Percentiles rank a stretch among this genome's conserved stretches.
Conservation (phyloP, 2,113 vertebrate genomes). For the Platichthys stellatus region DNA sequence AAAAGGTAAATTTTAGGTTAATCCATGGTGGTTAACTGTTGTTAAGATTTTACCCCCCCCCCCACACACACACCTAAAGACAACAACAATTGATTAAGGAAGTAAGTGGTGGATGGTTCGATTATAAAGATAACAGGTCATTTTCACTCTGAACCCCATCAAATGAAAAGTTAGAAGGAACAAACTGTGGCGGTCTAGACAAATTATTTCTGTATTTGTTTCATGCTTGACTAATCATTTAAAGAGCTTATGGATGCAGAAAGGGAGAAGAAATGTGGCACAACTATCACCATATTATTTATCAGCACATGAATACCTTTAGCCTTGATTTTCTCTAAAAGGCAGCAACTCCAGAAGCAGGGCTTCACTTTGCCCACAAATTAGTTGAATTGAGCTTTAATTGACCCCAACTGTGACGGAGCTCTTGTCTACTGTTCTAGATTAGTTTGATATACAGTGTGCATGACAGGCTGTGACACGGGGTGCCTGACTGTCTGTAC, state of each 20-base stretch:
- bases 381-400: conserved; percentile 64
- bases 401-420: conserved; percentile 67
- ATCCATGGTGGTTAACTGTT: neutral
- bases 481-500: conserved; percentile 78
- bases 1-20: conserved; percentile 84
- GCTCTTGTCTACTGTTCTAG: conserved; percentile 64
- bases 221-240: neutral
- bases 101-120: too few relatives aligned
- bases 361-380: conserved; percentile 32
- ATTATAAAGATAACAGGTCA: too few relatives aligned
- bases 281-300: neutral
- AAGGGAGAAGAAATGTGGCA: neutral
- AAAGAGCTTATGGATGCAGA: neutral
- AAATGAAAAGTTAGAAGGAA: neutral
- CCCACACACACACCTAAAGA: too few relatives aligned
- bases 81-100: too few relatives aligned
- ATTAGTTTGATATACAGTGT: conserved; percentile 75
- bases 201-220: neutral
- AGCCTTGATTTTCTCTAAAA: conserved; percentile 2
- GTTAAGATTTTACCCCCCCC: too few relatives aligned
- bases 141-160: too few relatives aligned
- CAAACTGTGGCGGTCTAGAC: neutral
- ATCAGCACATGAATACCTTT: neutral
- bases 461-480: conserved; percentile 71
- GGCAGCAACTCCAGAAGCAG: neutral